These are phyloP conservation scores for Xanthorhoe spadicearia DNA, from an alignment of 2,888 invertebrate species.

Conservation along the genomic window DNA sequence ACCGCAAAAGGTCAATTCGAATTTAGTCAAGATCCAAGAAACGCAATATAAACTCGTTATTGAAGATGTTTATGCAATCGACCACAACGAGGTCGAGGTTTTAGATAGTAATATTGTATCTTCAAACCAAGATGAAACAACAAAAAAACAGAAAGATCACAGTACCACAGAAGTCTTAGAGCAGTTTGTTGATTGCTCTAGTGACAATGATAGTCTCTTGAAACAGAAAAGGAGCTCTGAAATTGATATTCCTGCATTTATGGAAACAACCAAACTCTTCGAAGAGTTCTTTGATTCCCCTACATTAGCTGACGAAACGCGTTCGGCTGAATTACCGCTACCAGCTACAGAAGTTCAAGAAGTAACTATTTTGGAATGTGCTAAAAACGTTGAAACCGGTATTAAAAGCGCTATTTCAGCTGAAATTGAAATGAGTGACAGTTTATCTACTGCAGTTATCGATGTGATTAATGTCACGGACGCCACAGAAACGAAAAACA, in stretches of 20 bases:
- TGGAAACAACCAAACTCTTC: constrained; percentile 15
- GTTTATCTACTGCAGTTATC: constrained; percentile 8
- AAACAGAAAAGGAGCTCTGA: not conserved
- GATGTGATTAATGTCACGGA: constrained; percentile 7
- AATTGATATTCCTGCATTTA: constrained; percentile 5
- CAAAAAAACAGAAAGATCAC: not conserved
- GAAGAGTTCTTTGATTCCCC: constrained; percentile 32
- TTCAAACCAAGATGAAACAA: not conserved
- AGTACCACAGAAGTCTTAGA: not conserved
- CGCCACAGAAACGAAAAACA: not conserved
- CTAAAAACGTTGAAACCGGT: constrained; percentile 2
- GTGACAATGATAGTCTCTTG: constrained; percentile 1
- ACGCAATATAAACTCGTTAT: not conserved
- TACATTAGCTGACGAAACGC: constrained; percentile 20
- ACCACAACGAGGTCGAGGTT: not conserved
- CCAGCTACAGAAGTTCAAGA: constrained; percentile 19
- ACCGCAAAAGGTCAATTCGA: constrained; percentile 1
- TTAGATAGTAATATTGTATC: not conserved
- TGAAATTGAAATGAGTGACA: constrained; percentile 10
- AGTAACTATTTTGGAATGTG: constrained; percentile 20
- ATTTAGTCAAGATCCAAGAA: not conserved
- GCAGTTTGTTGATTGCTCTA: constrained; percentile 28
- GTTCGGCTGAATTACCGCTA: constrained; percentile 10
- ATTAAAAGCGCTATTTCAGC: not conserved
- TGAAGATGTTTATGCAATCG: not conserved